Conservation (phyloP, 2,113 vertebrate genomes). For the Stictonetta naevosa region DNA sequence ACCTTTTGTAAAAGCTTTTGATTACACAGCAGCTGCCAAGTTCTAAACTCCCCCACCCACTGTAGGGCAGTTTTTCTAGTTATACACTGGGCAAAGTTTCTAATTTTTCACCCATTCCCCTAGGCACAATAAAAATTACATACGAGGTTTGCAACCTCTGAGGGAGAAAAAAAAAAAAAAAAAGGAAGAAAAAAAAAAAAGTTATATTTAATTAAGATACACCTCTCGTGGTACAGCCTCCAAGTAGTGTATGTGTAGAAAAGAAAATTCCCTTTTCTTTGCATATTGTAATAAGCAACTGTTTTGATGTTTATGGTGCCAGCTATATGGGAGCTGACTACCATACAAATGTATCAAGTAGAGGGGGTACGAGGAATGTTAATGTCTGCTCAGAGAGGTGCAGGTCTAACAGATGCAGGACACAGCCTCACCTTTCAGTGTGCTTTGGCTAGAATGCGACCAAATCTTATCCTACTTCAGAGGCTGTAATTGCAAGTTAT, state of each 20-base stretch:
- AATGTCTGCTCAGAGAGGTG: not conserved
- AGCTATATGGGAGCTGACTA: not conserved
- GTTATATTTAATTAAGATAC: not conserved
- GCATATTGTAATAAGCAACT: not conserved
- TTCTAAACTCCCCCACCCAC: not conserved
- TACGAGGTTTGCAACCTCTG: not conserved
- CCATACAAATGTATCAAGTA: not conserved
- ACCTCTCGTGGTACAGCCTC: not conserved
- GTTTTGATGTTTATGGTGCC: not conserved
- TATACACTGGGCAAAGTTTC: not conserved
- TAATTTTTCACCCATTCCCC: not conserved
- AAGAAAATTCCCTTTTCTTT: not conserved
- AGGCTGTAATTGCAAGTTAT: not conserved
- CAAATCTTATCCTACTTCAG: not conserved
- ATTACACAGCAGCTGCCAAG: constrained; percentile 2
- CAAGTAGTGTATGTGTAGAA: not conserved
- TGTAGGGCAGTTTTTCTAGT: constrained; percentile 12
- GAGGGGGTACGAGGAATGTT: not conserved
- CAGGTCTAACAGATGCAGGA: not conserved
- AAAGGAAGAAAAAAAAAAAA: not conserved
- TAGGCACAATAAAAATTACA: not conserved
- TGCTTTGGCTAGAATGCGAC: not conserved
- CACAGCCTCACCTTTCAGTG: not conserved
- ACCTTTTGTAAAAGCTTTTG: constrained; percentile 47
- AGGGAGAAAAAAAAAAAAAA: not conserved